phyloP scores from a whole-genome alignment of 23 tunicate genomes.

The Halocynthia roretzi region DNA sequence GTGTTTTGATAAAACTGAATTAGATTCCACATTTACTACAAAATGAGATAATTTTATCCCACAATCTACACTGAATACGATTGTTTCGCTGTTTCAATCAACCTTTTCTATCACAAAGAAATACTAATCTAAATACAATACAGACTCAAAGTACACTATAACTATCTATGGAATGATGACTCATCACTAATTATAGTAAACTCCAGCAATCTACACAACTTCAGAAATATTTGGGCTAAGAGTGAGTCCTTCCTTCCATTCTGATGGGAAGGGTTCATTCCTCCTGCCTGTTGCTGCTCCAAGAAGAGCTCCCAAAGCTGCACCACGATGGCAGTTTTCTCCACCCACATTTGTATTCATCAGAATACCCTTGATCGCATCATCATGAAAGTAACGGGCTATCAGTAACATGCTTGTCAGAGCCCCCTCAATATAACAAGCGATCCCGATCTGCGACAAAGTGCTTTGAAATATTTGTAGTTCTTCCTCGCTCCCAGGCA shows the following conservation, averaged over 20 bases:
- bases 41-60: no score
- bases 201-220: background rate
- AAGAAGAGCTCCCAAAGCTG: constrained; percentile 39
- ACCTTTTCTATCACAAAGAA: no score
- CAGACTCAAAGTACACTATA: no score
- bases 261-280: constrained; percentile 26
- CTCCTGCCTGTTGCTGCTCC: constrained; percentile 47
- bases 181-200: no score
- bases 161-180: no score
- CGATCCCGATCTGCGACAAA: constrained; percentile 35
- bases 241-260: constrained; percentile 30
- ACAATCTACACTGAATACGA: no score
- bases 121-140: no score
- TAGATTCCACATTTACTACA: no score
- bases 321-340: constrained; percentile 56
- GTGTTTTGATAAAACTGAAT: no score
- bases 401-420: constrained; percentile 35
- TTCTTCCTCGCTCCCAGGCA: background rate
- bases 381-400: constrained; percentile 36
- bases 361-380: constrained; percentile 50
- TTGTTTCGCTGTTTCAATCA: no score
- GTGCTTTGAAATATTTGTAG: background rate
- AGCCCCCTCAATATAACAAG: constrained; percentile 61
- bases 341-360: constrained; percentile 62
- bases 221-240: constrained; percentile 23